Percentiles rank a stretch among this genome's conserved stretches.
phyloP scores from a whole-genome alignment of 2,888 invertebrate genomes.

The Microctonus aethiopoides region DNA sequence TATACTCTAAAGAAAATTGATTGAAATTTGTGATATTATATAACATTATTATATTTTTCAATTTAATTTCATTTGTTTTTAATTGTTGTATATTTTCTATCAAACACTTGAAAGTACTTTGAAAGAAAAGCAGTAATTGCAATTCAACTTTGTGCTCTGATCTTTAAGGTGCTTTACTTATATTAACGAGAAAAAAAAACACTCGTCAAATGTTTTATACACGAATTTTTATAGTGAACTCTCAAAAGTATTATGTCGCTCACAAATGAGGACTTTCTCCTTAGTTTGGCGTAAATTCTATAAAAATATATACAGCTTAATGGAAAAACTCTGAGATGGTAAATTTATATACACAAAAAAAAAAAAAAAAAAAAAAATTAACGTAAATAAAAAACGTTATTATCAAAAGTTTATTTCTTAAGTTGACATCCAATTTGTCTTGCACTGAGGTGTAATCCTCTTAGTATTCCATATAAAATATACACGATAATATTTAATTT shows the following conservation, averaged over 20 bases:
- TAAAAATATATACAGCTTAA: not conserved
- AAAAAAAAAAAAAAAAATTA: conserved; percentile 1
- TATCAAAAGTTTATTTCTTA: conserved; percentile 20
- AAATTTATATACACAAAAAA: not conserved
- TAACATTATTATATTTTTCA: not conserved
- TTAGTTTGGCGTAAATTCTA: not conserved
- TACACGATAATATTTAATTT: conserved; percentile 10
- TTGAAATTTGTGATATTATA: not conserved
- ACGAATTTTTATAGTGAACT: not conserved
- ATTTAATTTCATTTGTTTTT: conserved; percentile 5
- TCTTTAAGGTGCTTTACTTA: not conserved
- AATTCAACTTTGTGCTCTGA: not conserved
- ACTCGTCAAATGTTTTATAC: not conserved
- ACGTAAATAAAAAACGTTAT: conserved; percentile 3
- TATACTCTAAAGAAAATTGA: too few relatives aligned
- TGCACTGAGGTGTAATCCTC: conserved; percentile 23
- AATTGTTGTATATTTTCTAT: not conserved
- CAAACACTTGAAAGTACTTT: not conserved
- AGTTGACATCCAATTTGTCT: conserved; percentile 29
- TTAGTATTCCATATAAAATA: conserved; percentile 26
- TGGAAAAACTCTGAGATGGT: conserved; percentile 1
- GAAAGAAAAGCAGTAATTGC: not conserved
- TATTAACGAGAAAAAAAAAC: not conserved
- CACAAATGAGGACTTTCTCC: not conserved
- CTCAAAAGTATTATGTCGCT: not conserved